A percentile compares a stretch with the other conserved stretches of the same genome.
These are phyloP conservation scores for Drosophila lowei DNA, from an alignment of 1,140 invertebrate species.

Conservation along the genomic window DNA sequence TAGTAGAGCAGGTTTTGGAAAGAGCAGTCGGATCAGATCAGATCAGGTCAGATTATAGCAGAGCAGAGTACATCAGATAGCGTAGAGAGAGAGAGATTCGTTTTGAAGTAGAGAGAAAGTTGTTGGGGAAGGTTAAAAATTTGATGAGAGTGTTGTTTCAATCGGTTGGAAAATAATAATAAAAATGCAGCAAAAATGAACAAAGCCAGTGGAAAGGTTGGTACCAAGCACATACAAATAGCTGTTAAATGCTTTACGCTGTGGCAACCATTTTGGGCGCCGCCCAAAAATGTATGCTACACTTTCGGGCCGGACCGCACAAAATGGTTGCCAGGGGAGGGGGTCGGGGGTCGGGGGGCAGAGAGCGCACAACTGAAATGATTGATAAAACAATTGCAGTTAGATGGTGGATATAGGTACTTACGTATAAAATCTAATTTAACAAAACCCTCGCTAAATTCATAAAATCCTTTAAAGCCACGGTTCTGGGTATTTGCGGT, in stretches of 20 bases:
- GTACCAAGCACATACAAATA: slow-evolving; percentile 76
- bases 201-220: slow-evolving; percentile 43
- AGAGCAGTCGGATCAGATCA: slow-evolving; percentile 17
- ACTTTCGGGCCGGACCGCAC: slow-evolving; percentile 4
- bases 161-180: slow-evolving; percentile 8
- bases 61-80: slow-evolving; percentile 26
- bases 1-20: slow-evolving; percentile 39
- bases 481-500: slow-evolving; percentile 96
- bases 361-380: slow-evolving; percentile 59
- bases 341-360: not conserved
- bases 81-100: slow-evolving; percentile 20
- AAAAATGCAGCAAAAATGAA: slow-evolving; percentile 63
- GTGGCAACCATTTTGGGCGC: slow-evolving; percentile 39
- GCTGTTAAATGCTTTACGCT: slow-evolving; percentile 60
- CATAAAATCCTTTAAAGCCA: slow-evolving; percentile 97
- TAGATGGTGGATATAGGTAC: slow-evolving; percentile 65
- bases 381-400: slow-evolving; percentile 24
- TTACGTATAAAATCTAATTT: slow-evolving; percentile 97
- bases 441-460: slow-evolving; percentile 98
- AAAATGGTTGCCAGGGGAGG: slow-evolving; percentile 26
- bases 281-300: not conserved
- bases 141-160: slow-evolving; percentile 4
- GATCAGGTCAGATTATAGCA: slow-evolving; percentile 30
- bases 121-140: slow-evolving; percentile 12
- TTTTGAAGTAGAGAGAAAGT: slow-evolving; percentile 28